These are phyloP conservation scores for Pseudorhiza aurosa DNA, from an alignment of 30 jellyfish, hydroid and myxozoan species.

Conservation along the genomic window DNA sequence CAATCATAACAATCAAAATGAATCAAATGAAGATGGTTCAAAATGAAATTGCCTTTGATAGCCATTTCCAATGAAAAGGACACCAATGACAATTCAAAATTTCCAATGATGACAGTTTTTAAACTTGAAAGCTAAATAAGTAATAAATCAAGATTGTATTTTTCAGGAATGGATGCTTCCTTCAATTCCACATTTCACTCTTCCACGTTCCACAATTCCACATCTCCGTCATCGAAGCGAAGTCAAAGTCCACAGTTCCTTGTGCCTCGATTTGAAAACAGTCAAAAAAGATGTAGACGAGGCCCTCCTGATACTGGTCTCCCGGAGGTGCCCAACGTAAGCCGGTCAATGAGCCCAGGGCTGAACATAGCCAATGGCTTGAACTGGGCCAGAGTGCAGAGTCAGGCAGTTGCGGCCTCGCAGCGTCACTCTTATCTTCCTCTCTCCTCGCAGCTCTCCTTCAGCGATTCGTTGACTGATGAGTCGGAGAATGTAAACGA, in stretches of 20 bases:
- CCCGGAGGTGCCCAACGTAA: conserved; percentile 11
- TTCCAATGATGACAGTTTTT: no score
- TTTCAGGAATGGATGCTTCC: no score
- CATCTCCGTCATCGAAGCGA: no score
- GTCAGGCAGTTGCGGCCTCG: conserved; percentile 30
- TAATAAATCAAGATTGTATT: no score
- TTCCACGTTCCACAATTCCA: background rate
- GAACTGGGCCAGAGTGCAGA: conserved; percentile 20
- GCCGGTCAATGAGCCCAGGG: conserved; percentile 30
- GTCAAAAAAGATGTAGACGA: background rate
- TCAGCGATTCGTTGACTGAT: conserved; percentile 60
- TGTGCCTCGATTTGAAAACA: conserved; percentile 6
- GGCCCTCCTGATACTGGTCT: background rate
- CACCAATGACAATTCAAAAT: no score
- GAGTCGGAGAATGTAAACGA: conserved; percentile 52
- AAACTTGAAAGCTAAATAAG: no score
- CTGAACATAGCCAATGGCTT: conserved; percentile 2
- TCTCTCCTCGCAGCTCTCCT: conserved; percentile 52
- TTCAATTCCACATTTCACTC: background rate
- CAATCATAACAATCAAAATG: no score
- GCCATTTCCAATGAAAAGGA: no score
- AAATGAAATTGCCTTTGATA: no score
- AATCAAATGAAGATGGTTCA: no score
- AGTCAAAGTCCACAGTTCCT: conserved; percentile 3
- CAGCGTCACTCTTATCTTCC: conserved; percentile 23